Conservation (phyloP, 2,888 invertebrate species). For the Petrolisthes cinctipes region DNA sequence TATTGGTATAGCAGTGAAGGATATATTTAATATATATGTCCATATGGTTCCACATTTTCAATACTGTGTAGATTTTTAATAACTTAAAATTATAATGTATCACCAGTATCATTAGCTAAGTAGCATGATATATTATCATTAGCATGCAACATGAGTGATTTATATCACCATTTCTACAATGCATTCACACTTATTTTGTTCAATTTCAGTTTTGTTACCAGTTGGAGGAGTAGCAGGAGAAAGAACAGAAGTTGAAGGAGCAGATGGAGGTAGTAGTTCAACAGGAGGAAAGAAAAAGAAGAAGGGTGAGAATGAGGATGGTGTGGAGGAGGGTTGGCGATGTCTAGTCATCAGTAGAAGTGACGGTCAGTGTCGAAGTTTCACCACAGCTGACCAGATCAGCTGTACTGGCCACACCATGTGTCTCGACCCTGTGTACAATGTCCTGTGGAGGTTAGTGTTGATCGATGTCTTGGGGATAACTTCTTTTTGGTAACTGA, state of each 20-base stretch:
- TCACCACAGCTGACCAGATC: conserved; percentile 85
- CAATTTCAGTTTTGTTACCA: conserved; percentile 60
- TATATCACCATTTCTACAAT: no score
- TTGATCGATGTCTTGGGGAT: no score
- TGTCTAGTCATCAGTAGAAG: conserved; percentile 89
- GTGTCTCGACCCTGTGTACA: conserved; percentile 90
- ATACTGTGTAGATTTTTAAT: neutral
- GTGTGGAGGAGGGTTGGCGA: conserved; percentile 75
- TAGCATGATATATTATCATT: no score
- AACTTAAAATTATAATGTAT: neutral
- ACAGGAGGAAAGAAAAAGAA: conserved; percentile 22
- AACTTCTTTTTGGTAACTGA: no score
- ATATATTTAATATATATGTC: neutral
- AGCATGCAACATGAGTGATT: no score
- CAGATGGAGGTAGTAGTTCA: conserved; percentile 18
- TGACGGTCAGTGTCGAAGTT: conserved; percentile 89
- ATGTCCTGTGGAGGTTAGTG: conserved; percentile 88
- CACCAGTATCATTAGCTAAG: no score
- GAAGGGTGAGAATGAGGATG: neutral
- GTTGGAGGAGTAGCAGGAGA: conserved; percentile 50
- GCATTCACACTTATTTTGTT: neutral
- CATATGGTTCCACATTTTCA: no score
- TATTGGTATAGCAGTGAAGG: neutral
- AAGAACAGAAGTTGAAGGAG: conserved; percentile 7
- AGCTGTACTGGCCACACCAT: conserved; percentile 84